phyloP scores from a whole-genome alignment of 2,888 invertebrate genomes.

The Noctua janthina region DNA sequence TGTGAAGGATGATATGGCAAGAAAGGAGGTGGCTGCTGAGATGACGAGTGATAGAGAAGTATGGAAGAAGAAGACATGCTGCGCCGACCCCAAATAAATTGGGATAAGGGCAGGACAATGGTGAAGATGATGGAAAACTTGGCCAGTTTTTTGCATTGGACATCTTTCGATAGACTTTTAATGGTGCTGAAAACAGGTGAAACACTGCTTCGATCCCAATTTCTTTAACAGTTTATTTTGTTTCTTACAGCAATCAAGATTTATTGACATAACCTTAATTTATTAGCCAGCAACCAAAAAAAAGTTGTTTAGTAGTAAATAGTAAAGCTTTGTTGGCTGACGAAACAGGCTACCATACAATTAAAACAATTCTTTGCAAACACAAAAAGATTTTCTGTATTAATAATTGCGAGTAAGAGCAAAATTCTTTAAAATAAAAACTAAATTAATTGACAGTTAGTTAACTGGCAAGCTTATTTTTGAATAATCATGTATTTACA shows the following conservation, averaged over 20 bases:
- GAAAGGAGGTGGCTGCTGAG: too few species aligned
- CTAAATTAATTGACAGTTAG: background rate
- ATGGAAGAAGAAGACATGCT: too few species aligned
- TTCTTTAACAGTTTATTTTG: background rate
- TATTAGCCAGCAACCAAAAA: too few species aligned
- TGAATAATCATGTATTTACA: background rate
- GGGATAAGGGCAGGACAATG: too few species aligned
- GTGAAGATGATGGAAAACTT: too few species aligned
- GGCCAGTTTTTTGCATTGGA: background rate
- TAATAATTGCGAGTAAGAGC: background rate
- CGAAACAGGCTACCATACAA: background rate
- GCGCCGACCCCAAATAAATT: too few species aligned
- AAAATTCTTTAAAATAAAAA: background rate
- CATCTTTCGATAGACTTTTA: background rate
- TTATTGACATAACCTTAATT: too few species aligned
- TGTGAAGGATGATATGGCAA: too few species aligned
- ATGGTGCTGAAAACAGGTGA: background rate
- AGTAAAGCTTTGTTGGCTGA: background rate
- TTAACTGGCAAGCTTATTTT: background rate
- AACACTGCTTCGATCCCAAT: background rate
- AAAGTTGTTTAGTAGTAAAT: background rate
- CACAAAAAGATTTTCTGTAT: background rate
- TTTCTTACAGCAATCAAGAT: too few species aligned
- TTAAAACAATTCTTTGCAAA: background rate
- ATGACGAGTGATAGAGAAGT: too few species aligned